A percentile compares a stretch with the other conserved stretches of the same genome.
Evolutionary conservation across 2,888 invertebrate genomes (phyloP).

Genomic region (Opisthograptis luteolata): DNA sequence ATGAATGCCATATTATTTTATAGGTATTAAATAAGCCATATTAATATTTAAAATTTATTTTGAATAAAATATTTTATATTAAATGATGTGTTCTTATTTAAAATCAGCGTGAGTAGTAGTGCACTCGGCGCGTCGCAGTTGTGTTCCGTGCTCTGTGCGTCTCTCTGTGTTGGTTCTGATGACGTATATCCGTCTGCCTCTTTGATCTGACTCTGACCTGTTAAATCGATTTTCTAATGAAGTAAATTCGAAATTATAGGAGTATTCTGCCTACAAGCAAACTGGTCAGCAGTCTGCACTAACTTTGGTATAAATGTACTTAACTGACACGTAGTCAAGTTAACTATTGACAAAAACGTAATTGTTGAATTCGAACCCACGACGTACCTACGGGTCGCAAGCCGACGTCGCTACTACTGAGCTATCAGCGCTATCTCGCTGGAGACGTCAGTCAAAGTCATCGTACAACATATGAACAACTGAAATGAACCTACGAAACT

Average conservation of each 20-base stretch:
- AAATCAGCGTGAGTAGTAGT: slow-evolving; percentile 7
- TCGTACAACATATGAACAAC: too few species aligned
- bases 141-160: not conserved
- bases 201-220: slow-evolving; percentile 4
- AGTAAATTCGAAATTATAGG: not conserved
- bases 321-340: too few species aligned
- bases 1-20: slow-evolving; percentile 30
- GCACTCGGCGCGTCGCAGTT: not conserved
- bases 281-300: not conserved
- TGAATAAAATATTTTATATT: slow-evolving; percentile 41
- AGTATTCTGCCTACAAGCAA: too few species aligned
- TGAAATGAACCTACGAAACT: too few species aligned
- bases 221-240: not conserved
- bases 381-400: too few species aligned
- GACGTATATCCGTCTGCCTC: not conserved
- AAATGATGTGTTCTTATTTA: slow-evolving; percentile 48
- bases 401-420: too few species aligned
- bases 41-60: slow-evolving; percentile 18
- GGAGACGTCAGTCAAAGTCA: too few species aligned
- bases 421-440: too few species aligned
- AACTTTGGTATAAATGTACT: too few species aligned
- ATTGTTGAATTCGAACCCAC: too few species aligned
- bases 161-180: not conserved
- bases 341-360: too few species aligned
- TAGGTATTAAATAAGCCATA: slow-evolving; percentile 9